Percentiles rank a stretch among this genome's conserved stretches.
Conservation (phyloP, 2,113 vertebrate species). For the Stictonetta naevosa region DNA sequence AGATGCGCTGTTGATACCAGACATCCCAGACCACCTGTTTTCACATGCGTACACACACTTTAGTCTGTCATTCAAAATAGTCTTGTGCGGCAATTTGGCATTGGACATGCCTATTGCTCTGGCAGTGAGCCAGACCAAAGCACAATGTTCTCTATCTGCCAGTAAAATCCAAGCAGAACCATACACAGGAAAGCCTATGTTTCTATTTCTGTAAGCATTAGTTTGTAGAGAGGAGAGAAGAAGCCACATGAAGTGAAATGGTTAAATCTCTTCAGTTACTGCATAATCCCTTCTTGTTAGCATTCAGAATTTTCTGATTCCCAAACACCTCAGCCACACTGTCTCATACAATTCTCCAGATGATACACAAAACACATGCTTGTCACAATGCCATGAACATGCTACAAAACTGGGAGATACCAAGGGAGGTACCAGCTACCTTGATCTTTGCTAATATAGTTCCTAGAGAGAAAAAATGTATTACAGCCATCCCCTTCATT, state of each 20-base stretch:
- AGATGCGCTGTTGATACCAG: conserved; percentile 76
- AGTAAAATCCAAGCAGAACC: background rate
- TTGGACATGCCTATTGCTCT: conserved; percentile 50
- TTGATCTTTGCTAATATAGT: background rate
- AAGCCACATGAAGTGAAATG: background rate
- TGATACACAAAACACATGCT: background rate
- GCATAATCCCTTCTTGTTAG: background rate
- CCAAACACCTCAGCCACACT: background rate
- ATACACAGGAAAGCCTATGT: background rate
- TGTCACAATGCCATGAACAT: background rate
- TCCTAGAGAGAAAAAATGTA: background rate
- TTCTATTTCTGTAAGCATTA: background rate
- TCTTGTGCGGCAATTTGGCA: conserved; percentile 58
- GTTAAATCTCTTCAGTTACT: background rate
- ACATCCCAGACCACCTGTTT: conserved; percentile 81
- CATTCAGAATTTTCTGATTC: background rate
- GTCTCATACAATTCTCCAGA: background rate
- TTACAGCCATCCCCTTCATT: rapidly evolving
- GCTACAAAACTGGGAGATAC: background rate
- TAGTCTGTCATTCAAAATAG: conserved; percentile 73
- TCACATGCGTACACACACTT: conserved; percentile 55
- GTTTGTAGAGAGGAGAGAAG: background rate
- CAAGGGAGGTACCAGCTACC: background rate
- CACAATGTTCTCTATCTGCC: background rate
- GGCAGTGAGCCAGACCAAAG: conserved; percentile 56